phyloP scores from a whole-genome alignment of 2,888 invertebrate species.

The Abrostola tripartita region DNA sequence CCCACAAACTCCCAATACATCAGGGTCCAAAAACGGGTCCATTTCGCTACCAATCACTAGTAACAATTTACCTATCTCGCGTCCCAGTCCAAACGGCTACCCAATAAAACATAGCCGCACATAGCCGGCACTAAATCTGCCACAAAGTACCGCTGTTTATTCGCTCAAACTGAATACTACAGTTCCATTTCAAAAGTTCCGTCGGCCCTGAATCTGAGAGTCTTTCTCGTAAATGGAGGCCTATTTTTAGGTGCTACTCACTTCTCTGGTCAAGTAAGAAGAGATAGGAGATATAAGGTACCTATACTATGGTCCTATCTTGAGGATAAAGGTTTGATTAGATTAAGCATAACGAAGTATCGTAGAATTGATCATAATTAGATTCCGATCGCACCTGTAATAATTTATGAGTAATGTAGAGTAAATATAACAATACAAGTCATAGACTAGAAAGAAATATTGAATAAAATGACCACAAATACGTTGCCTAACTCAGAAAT shows the following conservation, averaged over 20 bases:
- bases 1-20: constrained; percentile 33
- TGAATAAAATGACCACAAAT: too few species aligned
- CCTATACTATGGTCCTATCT: neutral
- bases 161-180: constrained; percentile 55
- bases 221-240: constrained; percentile 67
- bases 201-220: constrained; percentile 46
- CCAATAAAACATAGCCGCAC: constrained; percentile 42
- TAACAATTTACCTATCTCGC: constrained; percentile 56
- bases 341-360: too few species aligned
- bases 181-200: constrained; percentile 64
- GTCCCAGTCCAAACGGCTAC: constrained; percentile 31
- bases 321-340: neutral
- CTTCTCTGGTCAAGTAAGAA: neutral
- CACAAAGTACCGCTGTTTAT: constrained; percentile 55
- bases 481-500: too few species aligned
- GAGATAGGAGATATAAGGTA: neutral
- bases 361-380: too few species aligned
- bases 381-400: too few species aligned
- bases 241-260: constrained; percentile 66
- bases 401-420: too few species aligned
- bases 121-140: constrained; percentile 53
- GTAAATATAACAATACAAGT: too few species aligned
- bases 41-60: constrained; percentile 50
- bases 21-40: constrained; percentile 46
- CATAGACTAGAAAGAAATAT: too few species aligned